These are phyloP conservation scores for Chloromyia formosa DNA, from an alignment of 2,888 invertebrate species.

Conservation along the genomic window DNA sequence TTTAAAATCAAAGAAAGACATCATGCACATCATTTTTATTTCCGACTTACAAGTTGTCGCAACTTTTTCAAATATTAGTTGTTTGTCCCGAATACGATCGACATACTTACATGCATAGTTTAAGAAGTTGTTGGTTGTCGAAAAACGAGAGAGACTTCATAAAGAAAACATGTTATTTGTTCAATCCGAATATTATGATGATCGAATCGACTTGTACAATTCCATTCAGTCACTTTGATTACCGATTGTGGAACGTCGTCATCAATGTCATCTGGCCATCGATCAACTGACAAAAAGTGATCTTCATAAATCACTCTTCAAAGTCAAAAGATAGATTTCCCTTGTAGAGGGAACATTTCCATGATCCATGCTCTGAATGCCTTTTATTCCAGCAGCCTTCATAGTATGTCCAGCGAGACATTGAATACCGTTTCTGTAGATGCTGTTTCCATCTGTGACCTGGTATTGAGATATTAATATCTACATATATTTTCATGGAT, in stretches of 20 bases:
- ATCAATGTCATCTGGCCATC: slow-evolving; percentile 34
- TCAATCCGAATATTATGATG: slow-evolving; percentile 27
- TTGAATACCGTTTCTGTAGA: too few species aligned
- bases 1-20: slow-evolving; percentile 14
- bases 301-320: slow-evolving; percentile 40
- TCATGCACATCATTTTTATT: slow-evolving; percentile 11
- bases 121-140: slow-evolving; percentile 24
- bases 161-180: slow-evolving; percentile 38
- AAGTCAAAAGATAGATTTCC: slow-evolving; percentile 4
- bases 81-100: not conserved
- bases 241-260: slow-evolving; percentile 40
- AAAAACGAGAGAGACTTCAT: not conserved
- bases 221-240: slow-evolving; percentile 38
- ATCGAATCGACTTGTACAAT: slow-evolving; percentile 35
- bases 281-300: slow-evolving; percentile 41
- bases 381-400: too few species aligned
- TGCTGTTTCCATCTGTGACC: too few species aligned
- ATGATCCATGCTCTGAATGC: too few species aligned
- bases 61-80: not conserved
- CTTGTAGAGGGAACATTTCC: too few species aligned
- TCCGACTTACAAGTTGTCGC: slow-evolving; percentile 14
- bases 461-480: too few species aligned
- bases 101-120: not conserved
- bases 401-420: too few species aligned
- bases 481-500: too few species aligned